A percentile compares a stretch with the other conserved stretches of the same genome.
phyloP scores from a whole-genome alignment of 2,113 vertebrate genomes.

The Anarrhichthys ocellatus region DNA sequence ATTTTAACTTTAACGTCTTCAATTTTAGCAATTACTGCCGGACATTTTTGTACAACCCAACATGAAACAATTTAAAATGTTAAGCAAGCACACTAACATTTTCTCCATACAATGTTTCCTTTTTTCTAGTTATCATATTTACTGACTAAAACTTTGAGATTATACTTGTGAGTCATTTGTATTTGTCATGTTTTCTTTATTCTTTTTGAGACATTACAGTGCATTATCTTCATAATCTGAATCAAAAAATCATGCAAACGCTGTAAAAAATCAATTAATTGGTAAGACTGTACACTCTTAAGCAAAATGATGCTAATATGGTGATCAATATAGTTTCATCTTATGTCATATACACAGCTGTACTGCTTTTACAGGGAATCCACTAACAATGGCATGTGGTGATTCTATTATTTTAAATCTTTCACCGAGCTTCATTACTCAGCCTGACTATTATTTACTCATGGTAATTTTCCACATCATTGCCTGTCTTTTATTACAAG shows the following conservation, averaged over 20 bases:
- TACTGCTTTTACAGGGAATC: constrained; percentile 19
- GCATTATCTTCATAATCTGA: neutral
- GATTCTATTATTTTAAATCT: constrained; percentile 45
- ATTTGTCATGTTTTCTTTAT: neutral
- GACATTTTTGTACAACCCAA: neutral
- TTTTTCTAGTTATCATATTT: neutral
- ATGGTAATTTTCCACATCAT: constrained; percentile 50
- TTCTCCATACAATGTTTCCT: neutral
- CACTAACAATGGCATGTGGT: constrained; percentile 37
- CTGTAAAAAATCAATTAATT: constrained; percentile 4
- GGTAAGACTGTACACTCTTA: no score
- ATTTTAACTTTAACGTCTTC: neutral
- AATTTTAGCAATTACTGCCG: neutral
- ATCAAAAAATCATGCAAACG: constrained; percentile 21
- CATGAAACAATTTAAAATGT: neutral
- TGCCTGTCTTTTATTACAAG: constrained; percentile 48
- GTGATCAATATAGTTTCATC: constrained; percentile 16
- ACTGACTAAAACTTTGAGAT: neutral
- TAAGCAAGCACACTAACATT: neutral
- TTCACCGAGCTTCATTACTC: constrained; percentile 55
- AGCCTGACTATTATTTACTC: constrained; percentile 57
- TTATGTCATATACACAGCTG: constrained; percentile 5
- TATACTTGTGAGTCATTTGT: neutral
- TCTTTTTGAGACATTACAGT: neutral
- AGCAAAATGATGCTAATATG: neutral